Base-by-base conservation (phyloP, 2,797 vertebrate species). In the Hoplostethus mediterraneus region DNA sequence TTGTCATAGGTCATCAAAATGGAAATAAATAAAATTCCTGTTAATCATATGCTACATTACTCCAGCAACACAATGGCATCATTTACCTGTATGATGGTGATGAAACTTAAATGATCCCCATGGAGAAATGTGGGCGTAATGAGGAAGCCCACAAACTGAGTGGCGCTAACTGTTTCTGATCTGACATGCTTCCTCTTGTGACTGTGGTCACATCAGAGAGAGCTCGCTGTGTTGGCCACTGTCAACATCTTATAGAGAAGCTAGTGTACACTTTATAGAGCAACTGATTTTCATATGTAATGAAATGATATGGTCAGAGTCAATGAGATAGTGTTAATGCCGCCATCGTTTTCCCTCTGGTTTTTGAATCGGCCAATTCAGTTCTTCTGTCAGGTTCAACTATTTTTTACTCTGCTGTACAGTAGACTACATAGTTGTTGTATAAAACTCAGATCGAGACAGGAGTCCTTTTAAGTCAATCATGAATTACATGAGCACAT, bases 121-220 rank as follows among this genome's bases (percentile, higher is more conserved):
- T 48, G 36, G 44, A 44, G 40, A 61, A 42, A 40, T 70, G 47
- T 67, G 14, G 59, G 25, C 59, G 6, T 36, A 36, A 36, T 36
- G 7, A 59, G 49, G 28, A 63, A n/a, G 44, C 57, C 44, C 17
- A 36, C 28, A 70, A 67, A 77, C 0, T 56, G 21, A 57, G 52
- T 2, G 14, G 73, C 38, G 17, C 21, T 72, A 68, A 81, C 75
- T 82, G 38, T n/a, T 45, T n/a, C 70, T 74, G 59, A 84, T 81
- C 48, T 38, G 68, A 69, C 56, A 63, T 44, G 75, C 63, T 65
- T 80, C n/a, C 0, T 0, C 82, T 84, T 75, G 76, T 88, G 82
- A 87, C 69, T 45, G 17, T 59, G 38, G 40, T 10, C 13, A 64
- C 10, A 63, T 11, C 30, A 78, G 1, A 51, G 54, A 65, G 16